A percentile compares a stretch with the other conserved stretches of the same genome.
Conservation (phyloP, 2,113 vertebrate genomes). For the Chloebia gouldiae region DNA sequence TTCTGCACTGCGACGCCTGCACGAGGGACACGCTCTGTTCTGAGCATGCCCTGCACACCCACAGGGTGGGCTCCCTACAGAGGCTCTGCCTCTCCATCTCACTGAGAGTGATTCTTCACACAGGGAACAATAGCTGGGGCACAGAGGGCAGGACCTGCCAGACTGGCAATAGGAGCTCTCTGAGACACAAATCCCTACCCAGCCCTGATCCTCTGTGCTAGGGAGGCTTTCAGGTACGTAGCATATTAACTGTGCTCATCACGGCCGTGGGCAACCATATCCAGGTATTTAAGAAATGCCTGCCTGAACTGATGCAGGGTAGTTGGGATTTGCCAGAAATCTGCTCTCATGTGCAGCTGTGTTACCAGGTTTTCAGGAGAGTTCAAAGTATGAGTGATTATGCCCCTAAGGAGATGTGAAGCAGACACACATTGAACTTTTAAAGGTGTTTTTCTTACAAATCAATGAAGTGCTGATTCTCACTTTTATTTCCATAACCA, state of each 20-base stretch:
- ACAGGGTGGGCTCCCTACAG: neutral
- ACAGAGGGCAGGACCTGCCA: neutral
- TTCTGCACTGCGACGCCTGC: fast-evolving
- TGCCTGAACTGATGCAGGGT: neutral
- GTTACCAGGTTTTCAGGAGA: neutral
- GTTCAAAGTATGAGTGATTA: neutral
- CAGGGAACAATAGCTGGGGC: neutral
- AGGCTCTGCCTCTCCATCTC: fast-evolving
- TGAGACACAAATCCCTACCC: fast-evolving
- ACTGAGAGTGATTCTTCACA: fast-evolving
- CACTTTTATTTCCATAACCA: neutral
- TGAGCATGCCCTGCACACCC: fast-evolving
- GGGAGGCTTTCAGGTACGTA: neutral
- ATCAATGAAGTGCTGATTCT: neutral
- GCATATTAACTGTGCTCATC: fast-evolving
- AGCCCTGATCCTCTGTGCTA: neutral
- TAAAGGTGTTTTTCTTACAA: neutral
- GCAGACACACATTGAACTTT: neutral
- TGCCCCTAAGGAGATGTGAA: neutral
- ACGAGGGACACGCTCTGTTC: neutral
- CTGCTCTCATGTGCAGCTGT: neutral
- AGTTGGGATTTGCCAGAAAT: neutral
- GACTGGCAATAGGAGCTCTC: fast-evolving
- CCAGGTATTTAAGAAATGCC: neutral
- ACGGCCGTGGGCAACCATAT: fast-evolving